These are phyloP conservation scores for Brachyrhaphis roseni DNA, from an alignment of 2,797 vertebrate genomes.

Conservation along the genomic window DNA sequence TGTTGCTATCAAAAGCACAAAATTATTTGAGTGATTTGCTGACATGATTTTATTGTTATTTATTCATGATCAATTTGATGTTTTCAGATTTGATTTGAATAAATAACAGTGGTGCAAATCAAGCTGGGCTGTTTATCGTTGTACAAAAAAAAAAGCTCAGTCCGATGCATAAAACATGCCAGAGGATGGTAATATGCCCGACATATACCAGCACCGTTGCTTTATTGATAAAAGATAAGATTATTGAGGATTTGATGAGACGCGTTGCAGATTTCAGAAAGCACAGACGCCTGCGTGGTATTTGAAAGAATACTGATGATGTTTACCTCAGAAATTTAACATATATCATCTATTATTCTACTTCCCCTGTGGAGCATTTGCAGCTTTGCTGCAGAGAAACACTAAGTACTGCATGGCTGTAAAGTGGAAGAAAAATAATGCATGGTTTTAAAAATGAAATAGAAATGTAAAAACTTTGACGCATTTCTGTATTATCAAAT, in stretches of 20 bases:
- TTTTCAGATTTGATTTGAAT: constrained; percentile 15
- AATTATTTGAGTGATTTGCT: constrained; percentile 45
- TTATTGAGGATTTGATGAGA: constrained; percentile 6
- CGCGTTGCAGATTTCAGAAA: constrained; percentile 6
- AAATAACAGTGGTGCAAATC: background rate
- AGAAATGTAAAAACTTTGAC: background rate
- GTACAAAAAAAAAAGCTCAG: background rate
- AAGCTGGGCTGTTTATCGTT: constrained; percentile 1
- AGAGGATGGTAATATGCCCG: background rate
- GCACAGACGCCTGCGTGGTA: background rate
- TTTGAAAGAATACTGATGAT: constrained; percentile 15
- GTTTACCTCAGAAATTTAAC: constrained; percentile 1
- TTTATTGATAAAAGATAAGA: constrained; percentile 17
- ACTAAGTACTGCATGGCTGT: background rate
- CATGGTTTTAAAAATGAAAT: background rate
- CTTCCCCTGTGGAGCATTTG: constrained; percentile 4
- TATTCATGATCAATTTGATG: constrained; percentile 17
- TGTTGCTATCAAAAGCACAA: constrained; percentile 40
- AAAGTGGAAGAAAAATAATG: background rate
- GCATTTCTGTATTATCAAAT: background rate
- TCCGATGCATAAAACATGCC: background rate
- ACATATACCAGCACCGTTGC: background rate
- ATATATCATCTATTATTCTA: background rate
- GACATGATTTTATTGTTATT: constrained; percentile 23
- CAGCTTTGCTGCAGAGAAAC: background rate